phyloP scores from a whole-genome alignment of 2,888 invertebrate species.

The Papilio protenor region DNA sequence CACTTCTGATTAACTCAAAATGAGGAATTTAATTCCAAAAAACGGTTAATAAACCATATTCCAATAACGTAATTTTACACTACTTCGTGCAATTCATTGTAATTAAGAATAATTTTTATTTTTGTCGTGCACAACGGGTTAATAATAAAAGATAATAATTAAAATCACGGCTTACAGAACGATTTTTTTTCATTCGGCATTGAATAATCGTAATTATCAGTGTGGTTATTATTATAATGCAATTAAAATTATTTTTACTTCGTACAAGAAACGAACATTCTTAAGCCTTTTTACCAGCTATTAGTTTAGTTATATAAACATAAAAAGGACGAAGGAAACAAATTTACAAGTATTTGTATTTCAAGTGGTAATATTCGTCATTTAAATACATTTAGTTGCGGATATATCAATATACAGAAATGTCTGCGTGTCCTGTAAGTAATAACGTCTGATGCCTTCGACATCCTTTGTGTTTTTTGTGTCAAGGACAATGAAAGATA shows the following conservation, averaged over 20 bases:
- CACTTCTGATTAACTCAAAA: too few relatives aligned
- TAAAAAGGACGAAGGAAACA: background rate
- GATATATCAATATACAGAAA: background rate
- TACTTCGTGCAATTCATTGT: background rate
- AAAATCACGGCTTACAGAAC: background rate
- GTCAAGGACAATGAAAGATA: too few relatives aligned
- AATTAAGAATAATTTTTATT: constrained; percentile 13
- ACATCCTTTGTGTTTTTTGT: too few relatives aligned
- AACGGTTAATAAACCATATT: too few relatives aligned
- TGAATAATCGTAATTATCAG: background rate
- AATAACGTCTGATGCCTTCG: background rate
- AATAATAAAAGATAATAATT: background rate
- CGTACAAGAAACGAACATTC: too few relatives aligned
- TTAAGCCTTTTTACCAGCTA: too few relatives aligned
- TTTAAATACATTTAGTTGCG: background rate
- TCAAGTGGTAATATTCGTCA: too few relatives aligned
- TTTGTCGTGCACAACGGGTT: background rate
- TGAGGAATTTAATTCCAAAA: too few relatives aligned
- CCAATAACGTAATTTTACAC: background rate
- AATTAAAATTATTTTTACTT: too few relatives aligned
- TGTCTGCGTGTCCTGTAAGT: background rate
- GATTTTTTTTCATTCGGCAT: background rate
- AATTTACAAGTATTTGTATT: background rate
- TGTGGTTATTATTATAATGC: background rate
- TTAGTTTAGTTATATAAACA: background rate